A percentile compares a stretch with the other conserved stretches of the same genome.
These are phyloP conservation scores for Cylas formicarius DNA, from an alignment of 1,140 invertebrate species.

Conservation along the genomic window DNA sequence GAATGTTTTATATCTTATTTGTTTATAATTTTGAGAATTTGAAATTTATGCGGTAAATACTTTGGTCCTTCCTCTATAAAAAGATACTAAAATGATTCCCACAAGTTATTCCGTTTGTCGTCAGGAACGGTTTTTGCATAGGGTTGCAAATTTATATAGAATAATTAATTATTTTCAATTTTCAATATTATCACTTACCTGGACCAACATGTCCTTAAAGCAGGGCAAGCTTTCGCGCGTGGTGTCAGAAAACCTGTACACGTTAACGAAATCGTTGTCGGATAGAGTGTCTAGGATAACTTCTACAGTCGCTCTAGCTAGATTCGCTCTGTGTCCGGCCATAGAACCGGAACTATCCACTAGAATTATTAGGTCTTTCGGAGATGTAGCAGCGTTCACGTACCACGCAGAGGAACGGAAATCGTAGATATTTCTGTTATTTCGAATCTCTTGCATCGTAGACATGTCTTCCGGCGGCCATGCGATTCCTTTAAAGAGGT, in stretches of 20 bases:
- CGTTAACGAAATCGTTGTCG: conserved; percentile 94
- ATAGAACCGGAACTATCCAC: conserved; percentile 86
- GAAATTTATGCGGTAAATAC: too few relatives aligned
- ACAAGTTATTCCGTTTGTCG: too few relatives aligned
- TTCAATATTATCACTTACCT: conserved; percentile 48
- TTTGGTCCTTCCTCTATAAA: too few relatives aligned
- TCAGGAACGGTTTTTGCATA: too few relatives aligned
- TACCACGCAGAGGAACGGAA: conserved; percentile 87
- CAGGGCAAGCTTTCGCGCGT: conserved; percentile 74
- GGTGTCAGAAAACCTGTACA: conserved; percentile 74
- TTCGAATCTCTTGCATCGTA: conserved; percentile 41
- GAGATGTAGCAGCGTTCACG: conserved; percentile 89
- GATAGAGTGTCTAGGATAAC: conserved; percentile 90
- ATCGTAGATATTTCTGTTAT: conserved; percentile 73
- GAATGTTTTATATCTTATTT: too few relatives aligned
- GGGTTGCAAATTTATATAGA: too few relatives aligned
- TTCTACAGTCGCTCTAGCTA: conserved; percentile 78
- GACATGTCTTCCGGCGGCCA: conserved; percentile 61
- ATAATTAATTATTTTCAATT: too few relatives aligned
- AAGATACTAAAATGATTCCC: too few relatives aligned
- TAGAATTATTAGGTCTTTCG: conserved; percentile 93
- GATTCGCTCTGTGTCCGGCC: conserved; percentile 72
- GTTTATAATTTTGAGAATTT: too few relatives aligned
- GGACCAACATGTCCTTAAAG: conserved; percentile 79
- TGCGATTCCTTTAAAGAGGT: conserved; percentile 56